These are phyloP conservation scores for Labroides dimidiatus DNA, from an alignment of 2,797 vertebrate genomes.

Conservation along the genomic window DNA sequence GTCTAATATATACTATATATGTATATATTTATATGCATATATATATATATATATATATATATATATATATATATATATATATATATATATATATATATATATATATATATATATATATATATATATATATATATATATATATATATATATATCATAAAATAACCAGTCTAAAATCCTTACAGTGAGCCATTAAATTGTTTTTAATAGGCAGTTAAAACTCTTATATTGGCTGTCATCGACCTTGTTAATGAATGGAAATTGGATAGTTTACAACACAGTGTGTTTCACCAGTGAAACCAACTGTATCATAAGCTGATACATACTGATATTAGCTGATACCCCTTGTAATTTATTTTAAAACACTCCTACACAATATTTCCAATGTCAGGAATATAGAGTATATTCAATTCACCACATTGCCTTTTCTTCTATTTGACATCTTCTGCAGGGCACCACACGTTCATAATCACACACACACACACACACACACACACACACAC, in stretches of 20 bases:
- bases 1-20: too few species aligned
- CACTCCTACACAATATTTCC: slow-evolving; percentile 9
- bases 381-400: background rate
- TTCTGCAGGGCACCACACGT: slow-evolving; percentile 23
- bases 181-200: background rate
- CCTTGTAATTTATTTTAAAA: slow-evolving; percentile 33
- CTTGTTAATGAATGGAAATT: slow-evolving; percentile 30
- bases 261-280: slow-evolving; percentile 22
- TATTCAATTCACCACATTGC: slow-evolving; percentile 6
- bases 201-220: background rate
- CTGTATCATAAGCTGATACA: slow-evolving; percentile 37
- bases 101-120: too few species aligned
- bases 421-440: slow-evolving; percentile 19
- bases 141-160: too few species aligned
- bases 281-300: slow-evolving; percentile 23
- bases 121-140: too few species aligned
- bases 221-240: slow-evolving; percentile 8
- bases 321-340: slow-evolving; percentile 25
- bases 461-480: slow-evolving; percentile 5
- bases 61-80: too few species aligned
- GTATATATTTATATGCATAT: too few species aligned
- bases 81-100: too few species aligned
- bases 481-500: slow-evolving; percentile 9
- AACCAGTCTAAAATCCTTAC: background rate
- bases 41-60: too few species aligned